A percentile compares a stretch with the other conserved stretches of the same genome.
Evolutionary conservation across 2,113 vertebrate species (phyloP).

Genomic region (Pluvialis apricaria): DNA sequence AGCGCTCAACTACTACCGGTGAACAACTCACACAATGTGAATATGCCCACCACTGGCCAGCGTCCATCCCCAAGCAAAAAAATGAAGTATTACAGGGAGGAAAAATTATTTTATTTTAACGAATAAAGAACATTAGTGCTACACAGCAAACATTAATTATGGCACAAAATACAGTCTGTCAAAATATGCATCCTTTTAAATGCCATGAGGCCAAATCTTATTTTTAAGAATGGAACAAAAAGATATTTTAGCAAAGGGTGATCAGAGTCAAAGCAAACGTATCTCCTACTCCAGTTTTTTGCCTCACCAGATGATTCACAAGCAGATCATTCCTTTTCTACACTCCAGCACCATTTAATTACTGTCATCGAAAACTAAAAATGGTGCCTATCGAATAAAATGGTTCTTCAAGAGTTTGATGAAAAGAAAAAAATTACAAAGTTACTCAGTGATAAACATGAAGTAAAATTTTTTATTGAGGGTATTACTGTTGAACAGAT

Average conservation of each 20-base stretch:
- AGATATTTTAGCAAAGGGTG: not conserved
- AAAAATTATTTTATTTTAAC: not conserved
- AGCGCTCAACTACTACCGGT: not conserved
- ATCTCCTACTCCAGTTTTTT: not conserved
- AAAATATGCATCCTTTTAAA: not conserved
- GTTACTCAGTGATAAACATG: not conserved
- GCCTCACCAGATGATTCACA: not conserved
- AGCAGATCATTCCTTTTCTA: slow-evolving; percentile 7
- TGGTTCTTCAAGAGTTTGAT: not conserved
- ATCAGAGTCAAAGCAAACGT: not conserved
- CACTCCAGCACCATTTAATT: slow-evolving; percentile 21
- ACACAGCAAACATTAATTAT: not conserved
- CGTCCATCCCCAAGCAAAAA: not conserved
- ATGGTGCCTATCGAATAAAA: slow-evolving; percentile 28
- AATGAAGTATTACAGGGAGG: not conserved
- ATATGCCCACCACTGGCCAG: not conserved
- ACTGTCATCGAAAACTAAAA: slow-evolving; percentile 28
- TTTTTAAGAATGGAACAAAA: not conserved
- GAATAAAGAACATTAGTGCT: not conserved
- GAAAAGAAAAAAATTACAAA: not conserved
- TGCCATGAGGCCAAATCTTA: not conserved
- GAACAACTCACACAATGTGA: not conserved
- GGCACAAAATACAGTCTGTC: not conserved
- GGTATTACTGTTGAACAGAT: not conserved
- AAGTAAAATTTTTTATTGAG: not conserved